Conservation (phyloP, 2,113 vertebrate species). For the Epinephelus lanceolatus region DNA sequence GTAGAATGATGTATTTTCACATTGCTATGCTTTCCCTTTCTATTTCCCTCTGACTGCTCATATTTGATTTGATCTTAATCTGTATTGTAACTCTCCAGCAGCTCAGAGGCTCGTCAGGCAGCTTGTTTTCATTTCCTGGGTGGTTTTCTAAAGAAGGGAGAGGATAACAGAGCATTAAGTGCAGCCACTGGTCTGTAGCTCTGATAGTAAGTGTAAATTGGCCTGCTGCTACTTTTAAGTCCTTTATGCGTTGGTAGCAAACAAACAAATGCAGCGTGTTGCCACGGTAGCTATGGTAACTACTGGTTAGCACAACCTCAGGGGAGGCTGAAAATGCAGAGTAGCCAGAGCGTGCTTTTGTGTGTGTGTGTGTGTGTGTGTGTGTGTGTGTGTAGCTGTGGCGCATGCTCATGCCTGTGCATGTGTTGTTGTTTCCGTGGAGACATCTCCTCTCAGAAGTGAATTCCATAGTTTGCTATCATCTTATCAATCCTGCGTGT, state of each 20-base stretch:
- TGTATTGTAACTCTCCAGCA: neutral
- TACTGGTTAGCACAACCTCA: constrained; percentile 52
- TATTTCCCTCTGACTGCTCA: constrained; percentile 2
- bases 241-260: constrained; percentile 51
- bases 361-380: constrained; percentile 18
- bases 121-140: constrained; percentile 1
- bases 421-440: constrained; percentile 67
- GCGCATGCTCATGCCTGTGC: neutral
- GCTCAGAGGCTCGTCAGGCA: neutral
- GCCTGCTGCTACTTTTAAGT: constrained; percentile 44
- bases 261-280: constrained; percentile 67
- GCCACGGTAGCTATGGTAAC: constrained; percentile 68
- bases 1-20: constrained; percentile 12
- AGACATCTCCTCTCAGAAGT: constrained; percentile 53
- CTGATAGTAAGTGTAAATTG: constrained; percentile 42
- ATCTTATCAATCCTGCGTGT: constrained; percentile 39
- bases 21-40: neutral
- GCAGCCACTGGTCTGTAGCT: constrained; percentile 11
- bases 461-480: constrained; percentile 57
- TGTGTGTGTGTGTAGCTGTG: constrained; percentile 9
- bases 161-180: constrained; percentile 17
- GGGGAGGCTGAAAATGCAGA: constrained; percentile 67
- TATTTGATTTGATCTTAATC: constrained; percentile 8
- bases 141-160: constrained; percentile 10
- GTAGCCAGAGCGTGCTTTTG: constrained; percentile 34